Evolutionary conservation across 2,797 vertebrate species (phyloP), one percentile per base, ranked within the genome.

Genomic region (Dipus sagitta): DNA sequence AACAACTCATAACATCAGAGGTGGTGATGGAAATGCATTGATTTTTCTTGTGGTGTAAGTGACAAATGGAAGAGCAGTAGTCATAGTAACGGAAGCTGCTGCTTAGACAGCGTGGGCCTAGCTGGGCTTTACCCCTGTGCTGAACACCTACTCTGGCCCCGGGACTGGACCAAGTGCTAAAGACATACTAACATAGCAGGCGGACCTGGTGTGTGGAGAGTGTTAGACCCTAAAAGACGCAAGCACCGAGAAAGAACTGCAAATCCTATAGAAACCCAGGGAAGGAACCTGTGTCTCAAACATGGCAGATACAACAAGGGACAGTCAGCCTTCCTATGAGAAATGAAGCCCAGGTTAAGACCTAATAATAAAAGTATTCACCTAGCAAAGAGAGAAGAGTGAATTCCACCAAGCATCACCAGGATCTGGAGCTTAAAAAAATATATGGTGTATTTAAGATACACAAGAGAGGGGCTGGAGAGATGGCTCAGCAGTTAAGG

Each of bases 1-100:
- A 86, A 70, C 23, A 52, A 88, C 76, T 86, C 23, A 62, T 60
- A 86, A 64, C 74, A 71, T 42, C n/a, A 32, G 65, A 24, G 47
- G 42, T 52, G 38, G 47, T 58, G 70, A 85, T 71, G 47, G 70
- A 38, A 76, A 91, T 30, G 10, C 58, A 30, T 78, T 78, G 26
- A 65, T n/a, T 89, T 87, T 74, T 60, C 77, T n/a, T 17, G 8
- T 78, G 42, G 60, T 18, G 1, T 60, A 60, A 32, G 34, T 74
- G 62, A 52, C 70, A 68, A 64, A 70, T 12, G 21, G 47, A 70
- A 17, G n/a, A n/a, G 18, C 23, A 30, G 20, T 7, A 12, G 30
- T 15, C 20, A 82, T 3, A 34, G 81, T 13, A 67, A 54, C 10
- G 7, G 72, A 86, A 17, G 38, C 11, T 10, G 18, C n/a, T 58